These are phyloP conservation scores for Brachirus orientalis DNA, from an alignment of 2,113 vertebrate genomes.

Conservation along the genomic window DNA sequence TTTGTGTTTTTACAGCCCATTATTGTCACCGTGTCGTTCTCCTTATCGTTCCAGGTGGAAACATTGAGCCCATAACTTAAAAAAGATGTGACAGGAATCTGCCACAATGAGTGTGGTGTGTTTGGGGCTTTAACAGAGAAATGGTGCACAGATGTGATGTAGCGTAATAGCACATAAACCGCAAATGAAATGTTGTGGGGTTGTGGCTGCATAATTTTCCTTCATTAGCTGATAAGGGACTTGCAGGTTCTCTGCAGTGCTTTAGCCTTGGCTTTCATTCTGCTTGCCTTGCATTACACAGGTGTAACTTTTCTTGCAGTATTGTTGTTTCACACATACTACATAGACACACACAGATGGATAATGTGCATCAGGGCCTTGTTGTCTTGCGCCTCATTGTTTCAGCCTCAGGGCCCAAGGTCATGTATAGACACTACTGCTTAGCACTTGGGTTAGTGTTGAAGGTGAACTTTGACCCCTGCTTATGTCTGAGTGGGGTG, in stretches of 20 bases:
- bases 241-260: constrained; percentile 65
- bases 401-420: constrained; percentile 48
- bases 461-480: constrained; percentile 71
- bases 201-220: constrained; percentile 67
- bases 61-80: no score
- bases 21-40: no score
- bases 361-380: neutral
- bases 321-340: constrained; percentile 23
- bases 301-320: no score
- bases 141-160: constrained; percentile 58
- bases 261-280: constrained; percentile 54
- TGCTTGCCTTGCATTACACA: no score
- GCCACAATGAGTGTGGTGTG: no score
- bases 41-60: no score
- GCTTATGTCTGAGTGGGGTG: constrained; percentile 64
- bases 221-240: constrained; percentile 69
- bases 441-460: constrained; percentile 47
- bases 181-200: constrained; percentile 75
- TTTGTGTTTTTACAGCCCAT: no score
- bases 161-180: constrained; percentile 61
- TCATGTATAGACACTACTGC: constrained; percentile 53
- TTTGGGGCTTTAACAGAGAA: constrained; percentile 48
- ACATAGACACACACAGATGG: constrained; percentile 14
- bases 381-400: constrained; percentile 45
- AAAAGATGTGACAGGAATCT: no score